Evolutionary conservation across 2,113 vertebrate genomes (phyloP).

Genomic region (Plestiodon gilberti): DNA sequence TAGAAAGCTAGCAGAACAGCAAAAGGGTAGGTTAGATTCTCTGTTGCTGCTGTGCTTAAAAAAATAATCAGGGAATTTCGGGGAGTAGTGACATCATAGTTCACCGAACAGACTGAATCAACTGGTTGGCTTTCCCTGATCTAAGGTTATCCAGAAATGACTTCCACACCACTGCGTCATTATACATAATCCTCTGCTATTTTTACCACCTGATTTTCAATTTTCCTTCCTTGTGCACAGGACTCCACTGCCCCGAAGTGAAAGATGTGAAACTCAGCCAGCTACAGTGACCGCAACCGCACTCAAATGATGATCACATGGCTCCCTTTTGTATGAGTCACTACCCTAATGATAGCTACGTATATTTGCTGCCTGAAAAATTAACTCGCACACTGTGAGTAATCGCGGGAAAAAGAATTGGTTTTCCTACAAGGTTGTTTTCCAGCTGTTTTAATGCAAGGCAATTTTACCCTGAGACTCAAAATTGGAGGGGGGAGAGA

Average conservation of each 20-base stretch:
- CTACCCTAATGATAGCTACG: constrained; percentile 59
- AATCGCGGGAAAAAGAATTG: constrained; percentile 80
- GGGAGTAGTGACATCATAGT: too few species aligned
- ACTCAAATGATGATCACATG: constrained; percentile 26
- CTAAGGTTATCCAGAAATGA: too few species aligned
- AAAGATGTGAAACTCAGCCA: neutral
- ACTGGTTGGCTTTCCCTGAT: too few species aligned
- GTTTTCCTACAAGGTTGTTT: constrained; percentile 79
- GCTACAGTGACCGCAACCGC: neutral
- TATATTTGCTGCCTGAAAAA: constrained; percentile 73
- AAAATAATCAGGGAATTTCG: too few species aligned
- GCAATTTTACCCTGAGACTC: constrained; percentile 73
- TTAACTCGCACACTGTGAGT: constrained; percentile 80
- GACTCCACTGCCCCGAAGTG: constrained; percentile 27
- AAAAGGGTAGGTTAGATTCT: too few species aligned
- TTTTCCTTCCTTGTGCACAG: constrained; percentile 58
- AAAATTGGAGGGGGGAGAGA: constrained; percentile 39
- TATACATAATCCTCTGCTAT: constrained; percentile 19
- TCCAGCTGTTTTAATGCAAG: constrained; percentile 81
- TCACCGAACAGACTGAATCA: too few species aligned
- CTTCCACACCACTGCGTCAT: neutral
- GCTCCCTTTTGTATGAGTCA: constrained; percentile 55
- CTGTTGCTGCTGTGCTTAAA: too few species aligned
- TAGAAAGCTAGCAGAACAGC: too few species aligned
- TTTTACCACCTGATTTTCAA: constrained; percentile 19